Evolutionary conservation across 2,888 invertebrate species (phyloP).

Genomic region (Mechanitis mazaeus): DNA sequence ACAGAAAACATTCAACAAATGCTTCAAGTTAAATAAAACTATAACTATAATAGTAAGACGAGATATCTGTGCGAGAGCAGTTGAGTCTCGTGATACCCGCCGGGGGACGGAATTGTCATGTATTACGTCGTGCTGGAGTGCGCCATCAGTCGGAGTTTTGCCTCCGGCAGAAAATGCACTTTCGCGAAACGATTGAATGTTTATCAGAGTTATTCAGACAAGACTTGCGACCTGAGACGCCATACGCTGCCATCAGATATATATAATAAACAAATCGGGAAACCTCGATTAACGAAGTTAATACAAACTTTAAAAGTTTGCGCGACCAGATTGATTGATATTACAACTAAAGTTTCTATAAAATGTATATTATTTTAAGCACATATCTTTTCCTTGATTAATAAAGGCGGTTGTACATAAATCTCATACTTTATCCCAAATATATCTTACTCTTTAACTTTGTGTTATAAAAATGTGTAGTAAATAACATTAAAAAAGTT

Average conservation of each 20-base stretch:
- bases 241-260: constrained; percentile 39
- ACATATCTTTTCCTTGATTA: too few species aligned
- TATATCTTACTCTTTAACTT: too few species aligned
- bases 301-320: too few species aligned
- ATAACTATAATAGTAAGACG: constrained; percentile 36
- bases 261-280: too few species aligned
- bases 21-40: constrained; percentile 35
- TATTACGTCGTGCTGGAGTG: constrained; percentile 58
- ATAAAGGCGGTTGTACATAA: too few species aligned
- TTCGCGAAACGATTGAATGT: constrained; percentile 68
- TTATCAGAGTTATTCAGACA: constrained; percentile 61
- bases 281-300: too few species aligned
- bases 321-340: too few species aligned
- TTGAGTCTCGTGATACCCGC: constrained; percentile 45
- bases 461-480: too few species aligned
- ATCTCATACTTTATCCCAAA: too few species aligned
- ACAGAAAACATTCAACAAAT: constrained; percentile 1
- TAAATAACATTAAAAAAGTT: too few species aligned
- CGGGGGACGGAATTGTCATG: constrained; percentile 71
- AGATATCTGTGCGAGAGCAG: constrained; percentile 40
- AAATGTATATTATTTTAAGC: too few species aligned
- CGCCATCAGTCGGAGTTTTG: constrained; percentile 48
- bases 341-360: too few species aligned
- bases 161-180: constrained; percentile 73
- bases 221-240: constrained; percentile 37